phyloP scores from a whole-genome alignment of 1,140 invertebrate species.

The Cryptotermes secundus region DNA sequence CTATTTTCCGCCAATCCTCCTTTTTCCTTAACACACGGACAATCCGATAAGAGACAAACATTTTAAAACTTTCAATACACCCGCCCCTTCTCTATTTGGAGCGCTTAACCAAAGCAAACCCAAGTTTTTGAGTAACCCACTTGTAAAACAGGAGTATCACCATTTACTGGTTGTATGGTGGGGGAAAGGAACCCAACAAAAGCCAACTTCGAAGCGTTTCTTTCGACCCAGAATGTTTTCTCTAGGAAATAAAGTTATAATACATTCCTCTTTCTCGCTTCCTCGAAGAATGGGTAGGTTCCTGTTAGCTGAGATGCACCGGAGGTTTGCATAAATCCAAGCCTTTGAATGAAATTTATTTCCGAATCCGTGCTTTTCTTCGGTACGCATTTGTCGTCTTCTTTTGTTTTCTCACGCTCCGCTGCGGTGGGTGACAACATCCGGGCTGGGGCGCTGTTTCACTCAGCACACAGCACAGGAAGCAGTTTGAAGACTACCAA shows the following conservation, averaged over 20 bases:
- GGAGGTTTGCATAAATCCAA: slow-evolving; percentile 28
- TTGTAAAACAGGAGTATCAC: slow-evolving; percentile 14
- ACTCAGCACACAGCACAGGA: neutral
- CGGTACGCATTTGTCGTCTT: slow-evolving; percentile 20
- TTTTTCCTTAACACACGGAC: neutral
- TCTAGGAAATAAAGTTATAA: slow-evolving; percentile 33
- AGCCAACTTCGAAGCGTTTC: slow-evolving; percentile 24
- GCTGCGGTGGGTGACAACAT: slow-evolving; percentile 27
- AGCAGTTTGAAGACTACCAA: slow-evolving; percentile 11
- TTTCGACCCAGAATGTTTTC: slow-evolving; percentile 23
- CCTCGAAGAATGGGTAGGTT: slow-evolving; percentile 18
- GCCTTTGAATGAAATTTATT: slow-evolving; percentile 27
- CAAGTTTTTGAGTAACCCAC: neutral
- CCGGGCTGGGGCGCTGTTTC: neutral
- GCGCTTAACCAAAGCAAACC: neutral
- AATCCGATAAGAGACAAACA: slow-evolving; percentile 28
- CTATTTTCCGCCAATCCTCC: slow-evolving; percentile 21
- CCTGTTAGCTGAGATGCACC: slow-evolving; percentile 29
- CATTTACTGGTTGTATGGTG: neutral
- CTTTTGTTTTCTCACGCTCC: slow-evolving; percentile 32
- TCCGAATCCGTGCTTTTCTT: slow-evolving; percentile 25
- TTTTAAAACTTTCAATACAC: slow-evolving; percentile 23
- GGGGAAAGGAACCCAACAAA: neutral
- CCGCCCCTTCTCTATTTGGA: neutral
- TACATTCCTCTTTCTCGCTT: slow-evolving; percentile 27